phyloP scores from a whole-genome alignment of 2,888 invertebrate genomes.

The Hetaerina titia region DNA sequence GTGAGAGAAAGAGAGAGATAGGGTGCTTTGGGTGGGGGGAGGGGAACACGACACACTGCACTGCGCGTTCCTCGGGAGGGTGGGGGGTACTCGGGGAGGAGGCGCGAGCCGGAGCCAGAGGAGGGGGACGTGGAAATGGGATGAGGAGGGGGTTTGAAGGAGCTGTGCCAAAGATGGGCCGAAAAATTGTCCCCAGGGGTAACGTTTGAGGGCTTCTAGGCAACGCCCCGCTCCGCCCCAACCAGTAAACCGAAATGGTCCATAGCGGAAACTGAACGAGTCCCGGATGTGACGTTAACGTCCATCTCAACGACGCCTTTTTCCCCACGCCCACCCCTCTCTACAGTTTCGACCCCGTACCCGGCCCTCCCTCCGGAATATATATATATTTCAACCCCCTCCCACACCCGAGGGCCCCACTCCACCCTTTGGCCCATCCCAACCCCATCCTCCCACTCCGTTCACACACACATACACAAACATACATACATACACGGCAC shows the following conservation, averaged over 20 bases:
- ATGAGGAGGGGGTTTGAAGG: neutral
- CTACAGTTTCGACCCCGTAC: neutral
- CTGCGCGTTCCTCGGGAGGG: too few species aligned
- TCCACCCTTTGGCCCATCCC: too few species aligned
- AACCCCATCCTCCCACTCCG: neutral
- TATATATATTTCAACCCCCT: neutral
- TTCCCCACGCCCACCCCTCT: neutral
- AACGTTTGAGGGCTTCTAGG: neutral
- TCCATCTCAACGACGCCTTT: conserved; percentile 33
- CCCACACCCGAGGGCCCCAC: neutral
- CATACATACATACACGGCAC: too few species aligned
- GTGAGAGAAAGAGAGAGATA: neutral
- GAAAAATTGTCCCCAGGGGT: conserved; percentile 53
- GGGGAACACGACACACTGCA: neutral
- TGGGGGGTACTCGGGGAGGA: neutral
- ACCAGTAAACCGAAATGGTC: conserved; percentile 33
- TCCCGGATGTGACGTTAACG: conserved; percentile 59
- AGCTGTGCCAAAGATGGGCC: neutral
- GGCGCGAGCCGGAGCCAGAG: neutral
- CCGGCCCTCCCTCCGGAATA: neutral
- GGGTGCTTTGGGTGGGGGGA: neutral
- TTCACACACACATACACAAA: neutral
- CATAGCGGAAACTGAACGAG: conserved; percentile 49
- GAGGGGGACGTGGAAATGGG: neutral
- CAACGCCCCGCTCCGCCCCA: neutral